Conservation (phyloP, 2,797 vertebrate species). For the Gouania willdenowi region DNA sequence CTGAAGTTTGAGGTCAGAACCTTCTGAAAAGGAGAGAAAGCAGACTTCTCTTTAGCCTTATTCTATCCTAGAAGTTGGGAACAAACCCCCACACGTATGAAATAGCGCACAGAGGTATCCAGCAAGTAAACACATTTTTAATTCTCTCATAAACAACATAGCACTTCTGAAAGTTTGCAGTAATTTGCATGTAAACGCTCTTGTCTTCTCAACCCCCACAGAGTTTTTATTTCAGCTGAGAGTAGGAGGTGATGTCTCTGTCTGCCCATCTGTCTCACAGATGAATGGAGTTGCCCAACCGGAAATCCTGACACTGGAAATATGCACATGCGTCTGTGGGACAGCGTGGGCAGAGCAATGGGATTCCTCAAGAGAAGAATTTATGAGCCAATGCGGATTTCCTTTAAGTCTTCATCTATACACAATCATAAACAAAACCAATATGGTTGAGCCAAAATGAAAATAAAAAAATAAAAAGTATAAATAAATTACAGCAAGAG, state of each 20-base stretch:
- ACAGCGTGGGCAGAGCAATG: conserved; percentile 1
- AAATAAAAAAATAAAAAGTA: too few species aligned
- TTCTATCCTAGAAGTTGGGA: conserved; percentile 71
- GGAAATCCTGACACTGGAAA: conserved; percentile 38
- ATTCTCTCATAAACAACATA: conserved; percentile 26
- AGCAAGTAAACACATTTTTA: neutral
- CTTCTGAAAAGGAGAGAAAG: conserved; percentile 50
- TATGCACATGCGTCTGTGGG: conserved; percentile 26
- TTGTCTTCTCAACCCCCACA: conserved; percentile 21
- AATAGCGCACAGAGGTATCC: neutral
- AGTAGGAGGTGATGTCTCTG: conserved; percentile 17
- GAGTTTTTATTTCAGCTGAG: conserved; percentile 39
- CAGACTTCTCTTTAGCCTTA: conserved; percentile 73
- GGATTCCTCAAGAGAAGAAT: conserved; percentile 2
- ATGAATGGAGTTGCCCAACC: conserved; percentile 39
- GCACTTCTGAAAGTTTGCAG: conserved; percentile 19
- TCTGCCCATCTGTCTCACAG: conserved; percentile 12
- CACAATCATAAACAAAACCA: too few species aligned
- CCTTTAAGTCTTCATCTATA: conserved; percentile 11
- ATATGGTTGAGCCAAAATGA: too few species aligned
- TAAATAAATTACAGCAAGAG: too few species aligned
- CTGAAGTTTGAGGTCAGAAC: conserved; percentile 12
- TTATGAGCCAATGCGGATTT: conserved; percentile 5
- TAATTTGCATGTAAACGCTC: conserved; percentile 40
- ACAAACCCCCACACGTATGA: neutral